Evolutionary conservation across 2,113 vertebrate genomes (phyloP), one percentile per base, ranked within the genome.

Genomic region (Myodes glareolus): DNA sequence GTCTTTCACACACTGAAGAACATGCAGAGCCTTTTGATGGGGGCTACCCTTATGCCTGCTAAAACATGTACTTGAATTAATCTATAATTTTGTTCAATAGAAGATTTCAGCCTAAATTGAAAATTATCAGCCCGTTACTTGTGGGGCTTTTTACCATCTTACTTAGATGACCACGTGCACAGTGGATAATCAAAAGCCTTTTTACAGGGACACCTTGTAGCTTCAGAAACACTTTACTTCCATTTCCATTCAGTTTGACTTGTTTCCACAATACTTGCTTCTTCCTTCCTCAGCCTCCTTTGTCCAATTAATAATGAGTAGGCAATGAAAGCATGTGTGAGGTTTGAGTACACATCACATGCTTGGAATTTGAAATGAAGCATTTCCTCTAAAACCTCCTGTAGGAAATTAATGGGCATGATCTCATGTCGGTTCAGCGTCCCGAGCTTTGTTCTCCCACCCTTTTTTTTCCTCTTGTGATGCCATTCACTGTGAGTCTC

Each of bases 191-290:
- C 65, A 86, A 72, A 70, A 92, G 10, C 16, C 33, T 14, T 93
- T 94, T 87, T 92, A 31, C 16, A 58, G 45, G 1, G 45, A 90
- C 25, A 21, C 55, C 31, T 45, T 73, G 33, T 50, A 67, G 27
- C 45, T 55, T 33, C 91, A 85, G 65, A 95, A 84, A 77, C 23
- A 39, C 45, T 81, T 81, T 76, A 36, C 42, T 81, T 94, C 3
- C 33, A 45, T 50, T 91, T 92, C 78, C 14, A 58, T 93, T 88
- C 36, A 12, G 75, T 72, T 94, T 63, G 70, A 95, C 68, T 94
- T 72, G 52, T 42, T 77, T 31, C 90, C 27, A 25, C 5, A n/a
- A 31, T 67, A 73, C 72, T 11, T 13, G 50, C 89, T 70, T 10
- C 42, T 93, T 77, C 31, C 58, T 85, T 21, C 8, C n/a, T 86